phyloP scores from a whole-genome alignment of 1,140 invertebrate genomes.

The Rhopalosiphum padi region DNA sequence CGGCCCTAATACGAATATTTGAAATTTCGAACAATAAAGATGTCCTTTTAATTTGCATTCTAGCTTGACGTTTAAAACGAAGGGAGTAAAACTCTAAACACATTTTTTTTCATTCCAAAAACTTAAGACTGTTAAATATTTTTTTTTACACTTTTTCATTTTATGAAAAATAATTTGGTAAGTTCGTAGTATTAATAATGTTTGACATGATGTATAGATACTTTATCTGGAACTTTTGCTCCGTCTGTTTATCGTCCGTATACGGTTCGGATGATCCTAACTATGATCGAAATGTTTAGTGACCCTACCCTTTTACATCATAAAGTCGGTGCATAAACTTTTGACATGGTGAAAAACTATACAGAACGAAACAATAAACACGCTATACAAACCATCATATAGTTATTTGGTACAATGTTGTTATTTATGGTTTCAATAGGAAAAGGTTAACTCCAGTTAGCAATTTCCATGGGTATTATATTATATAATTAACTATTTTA shows the following conservation, averaged over 20 bases:
- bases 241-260: constrained; percentile 6
- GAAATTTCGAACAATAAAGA: constrained; percentile 10
- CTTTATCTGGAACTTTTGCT: not conserved
- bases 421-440: constrained; percentile 31
- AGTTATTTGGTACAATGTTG: not conserved
- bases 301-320: constrained; percentile 13
- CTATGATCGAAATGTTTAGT: constrained; percentile 30
- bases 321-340: constrained; percentile 3
- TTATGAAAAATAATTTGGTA: not conserved
- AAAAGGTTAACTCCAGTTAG: not conserved
- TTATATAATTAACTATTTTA: not conserved
- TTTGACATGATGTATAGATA: not conserved
- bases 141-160: not conserved
- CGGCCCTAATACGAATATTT: constrained; percentile 24
- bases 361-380: constrained; percentile 7
- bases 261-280: constrained; percentile 20
- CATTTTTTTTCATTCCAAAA: not conserved
- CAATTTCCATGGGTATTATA: not conserved
- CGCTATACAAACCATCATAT: not conserved
- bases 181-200: not conserved
- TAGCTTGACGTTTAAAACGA: not conserved
- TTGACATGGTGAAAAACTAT: constrained; percentile 31
- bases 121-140: not conserved
- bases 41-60: not conserved
- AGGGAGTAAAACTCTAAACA: not conserved